phyloP scores from a whole-genome alignment of 2,888 invertebrate species.

The Thereva nobilitata region DNA sequence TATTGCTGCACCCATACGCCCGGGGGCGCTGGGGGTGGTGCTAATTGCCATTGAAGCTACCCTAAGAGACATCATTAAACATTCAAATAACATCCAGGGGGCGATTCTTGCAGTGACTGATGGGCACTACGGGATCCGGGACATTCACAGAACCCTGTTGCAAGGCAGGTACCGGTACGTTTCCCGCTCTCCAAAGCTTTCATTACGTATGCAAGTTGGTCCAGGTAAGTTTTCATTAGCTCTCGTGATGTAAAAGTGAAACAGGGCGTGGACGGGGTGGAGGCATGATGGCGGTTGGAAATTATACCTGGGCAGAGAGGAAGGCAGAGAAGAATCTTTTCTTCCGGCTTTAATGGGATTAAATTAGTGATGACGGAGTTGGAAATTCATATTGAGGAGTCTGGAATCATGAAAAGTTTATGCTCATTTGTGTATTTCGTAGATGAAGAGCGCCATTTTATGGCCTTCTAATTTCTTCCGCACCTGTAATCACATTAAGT shows the following conservation, averaged over 20 bases:
- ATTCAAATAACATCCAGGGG: conserved; percentile 23
- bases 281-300: no score
- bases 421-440: no score
- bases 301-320: no score
- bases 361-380: no score
- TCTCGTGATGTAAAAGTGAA: conserved; percentile 15
- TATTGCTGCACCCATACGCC: conserved; percentile 22
- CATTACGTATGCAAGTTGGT: conserved; percentile 21
- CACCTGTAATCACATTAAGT: no score
- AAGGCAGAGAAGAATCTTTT: no score
- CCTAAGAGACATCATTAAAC: conserved; percentile 26
- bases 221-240: conserved; percentile 30
- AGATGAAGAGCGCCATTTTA: no score
- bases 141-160: neutral
- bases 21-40: neutral
- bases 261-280: neutral
- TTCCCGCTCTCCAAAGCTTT: neutral
- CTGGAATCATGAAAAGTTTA: no score
- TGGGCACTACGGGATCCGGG: conserved; percentile 10
- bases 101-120: conserved; percentile 13
- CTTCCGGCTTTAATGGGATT: no score
- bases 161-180: no score
- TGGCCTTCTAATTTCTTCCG: no score
- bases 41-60: conserved; percentile 28
- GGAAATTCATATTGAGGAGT: no score